Evolutionary conservation across 1,140 invertebrate genomes (phyloP), one percentile per base, ranked within the genome.

Genomic region (Periplaneta americana): DNA sequence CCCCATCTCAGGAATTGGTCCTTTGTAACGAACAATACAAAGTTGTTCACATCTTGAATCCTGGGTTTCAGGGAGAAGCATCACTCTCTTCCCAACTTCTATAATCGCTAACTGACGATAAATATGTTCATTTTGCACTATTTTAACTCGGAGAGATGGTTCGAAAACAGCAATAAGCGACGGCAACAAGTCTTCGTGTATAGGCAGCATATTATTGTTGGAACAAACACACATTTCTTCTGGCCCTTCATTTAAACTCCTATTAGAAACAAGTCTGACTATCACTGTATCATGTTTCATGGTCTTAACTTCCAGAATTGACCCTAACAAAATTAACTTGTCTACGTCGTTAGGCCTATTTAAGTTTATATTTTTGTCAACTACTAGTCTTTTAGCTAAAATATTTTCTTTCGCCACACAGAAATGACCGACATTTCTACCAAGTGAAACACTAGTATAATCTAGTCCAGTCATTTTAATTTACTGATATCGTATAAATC

Each of bases 21-120:
- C 91, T 79, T 91, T 90, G 83, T 88, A 91, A 84, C 88, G 91
- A 80, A 92, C 87, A 79, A 86, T 87, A 34, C 86, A 28, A 22
- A 79, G 81, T 57, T 66, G 82, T 11, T 81, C 82, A 33, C 10
- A 33, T 15, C 76, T 37, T 75, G 31, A 22, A 75, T 32, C 32
- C 36, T 22, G 57, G n/a, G 34, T 36, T 28, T 81, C 86, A 34
- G 84, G 85, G 34, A 82, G 83, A 75, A 88, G 87, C 36, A 85
- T 86, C 10, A 90, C 85, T 79, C 86, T 83, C 75, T 84, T 84
- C 78, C 87, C 86, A 11, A 83, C 83, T 79, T 84, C 84, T 32
- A 89, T 82, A 57, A 84, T 83, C n/a, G 84, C 80, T 22, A 91
- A 83, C 81, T 88, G 87, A 33, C 89, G 85, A 80, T 89, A 91